Evolutionary conservation across 2,888 invertebrate species (phyloP).

Genomic region (Cataglyphis livida): DNA sequence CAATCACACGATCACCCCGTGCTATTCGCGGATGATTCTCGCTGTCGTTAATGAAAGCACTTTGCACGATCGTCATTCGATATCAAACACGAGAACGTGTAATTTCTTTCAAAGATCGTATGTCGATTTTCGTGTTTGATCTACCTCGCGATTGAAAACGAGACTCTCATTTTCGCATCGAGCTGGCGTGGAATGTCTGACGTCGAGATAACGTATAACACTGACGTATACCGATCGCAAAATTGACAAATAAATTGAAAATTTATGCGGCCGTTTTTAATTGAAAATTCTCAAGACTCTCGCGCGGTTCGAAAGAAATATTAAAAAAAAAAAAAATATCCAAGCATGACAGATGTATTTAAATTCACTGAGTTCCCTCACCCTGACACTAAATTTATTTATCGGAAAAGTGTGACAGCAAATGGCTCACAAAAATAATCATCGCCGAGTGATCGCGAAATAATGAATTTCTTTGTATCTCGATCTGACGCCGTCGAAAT

Average conservation of each 20-base stretch:
- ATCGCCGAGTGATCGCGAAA: constrained; percentile 21
- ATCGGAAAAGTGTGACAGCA: neutral
- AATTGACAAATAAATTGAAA: constrained; percentile 11
- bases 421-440: neutral
- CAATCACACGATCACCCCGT: constrained; percentile 61
- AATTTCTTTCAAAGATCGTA: constrained; percentile 29
- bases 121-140: constrained; percentile 19
- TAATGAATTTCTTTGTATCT: neutral
- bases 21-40: constrained; percentile 50
- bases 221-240: constrained; percentile 32
- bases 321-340: constrained; percentile 17
- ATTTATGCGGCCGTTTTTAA: neutral
- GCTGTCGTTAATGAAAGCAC: constrained; percentile 57
- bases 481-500: constrained; percentile 1
- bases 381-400: neutral
- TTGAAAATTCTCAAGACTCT: neutral
- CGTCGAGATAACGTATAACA: constrained; percentile 11
- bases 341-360: neutral
- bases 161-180: constrained; percentile 24
- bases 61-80: constrained; percentile 43
- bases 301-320: neutral
- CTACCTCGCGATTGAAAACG: constrained; percentile 9
- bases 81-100: constrained; percentile 25
- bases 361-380: constrained; percentile 17
- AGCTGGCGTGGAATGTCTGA: constrained; percentile 3